Percentiles rank a stretch among this genome's conserved stretches.
Conservation (phyloP, 2,888 invertebrate species). For the Orchestes rusci region DNA sequence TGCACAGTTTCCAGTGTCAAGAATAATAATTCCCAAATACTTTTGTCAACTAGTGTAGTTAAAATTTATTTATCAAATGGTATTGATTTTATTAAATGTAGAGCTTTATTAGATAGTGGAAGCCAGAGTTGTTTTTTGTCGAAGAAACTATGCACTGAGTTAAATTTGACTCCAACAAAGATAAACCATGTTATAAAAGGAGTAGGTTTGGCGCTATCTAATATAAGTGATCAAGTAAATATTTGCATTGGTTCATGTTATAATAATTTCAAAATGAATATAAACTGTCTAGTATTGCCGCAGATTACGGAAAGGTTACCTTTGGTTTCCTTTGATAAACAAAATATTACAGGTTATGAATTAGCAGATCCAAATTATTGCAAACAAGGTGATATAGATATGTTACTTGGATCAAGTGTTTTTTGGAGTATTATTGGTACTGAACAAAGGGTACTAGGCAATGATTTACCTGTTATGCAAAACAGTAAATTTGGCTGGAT, state of each 20-base stretch:
- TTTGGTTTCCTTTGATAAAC: background rate
- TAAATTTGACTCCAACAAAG: slow-evolving; percentile 1
- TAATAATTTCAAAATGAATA: background rate
- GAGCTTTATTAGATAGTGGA: background rate
- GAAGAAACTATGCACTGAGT: slow-evolving; percentile 4
- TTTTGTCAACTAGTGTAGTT: slow-evolving; percentile 11
- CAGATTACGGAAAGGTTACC: background rate
- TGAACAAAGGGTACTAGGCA: too few relatives aligned
- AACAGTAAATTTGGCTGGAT: slow-evolving; percentile 22
- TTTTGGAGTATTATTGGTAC: too few relatives aligned
- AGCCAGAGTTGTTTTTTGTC: slow-evolving; percentile 11
- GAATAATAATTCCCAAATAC: slow-evolving; percentile 6
- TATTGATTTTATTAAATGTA: background rate
- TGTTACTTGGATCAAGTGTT: background rate
- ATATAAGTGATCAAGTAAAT: background rate
- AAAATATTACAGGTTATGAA: background rate
- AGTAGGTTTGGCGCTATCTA: slow-evolving; percentile 4
- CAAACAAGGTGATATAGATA: background rate
- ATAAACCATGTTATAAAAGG: slow-evolving; percentile 1
- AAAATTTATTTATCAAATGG: background rate
- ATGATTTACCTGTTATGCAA: slow-evolving; percentile 8
- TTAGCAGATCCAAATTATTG: slow-evolving; percentile 2
- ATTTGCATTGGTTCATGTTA: background rate
- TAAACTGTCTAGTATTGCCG: background rate
- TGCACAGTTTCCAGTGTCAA: background rate